Percentiles rank a stretch among this genome's conserved stretches.
Evolutionary conservation across 2,797 vertebrate species (phyloP).

Genomic region (Ispidina picta): DNA sequence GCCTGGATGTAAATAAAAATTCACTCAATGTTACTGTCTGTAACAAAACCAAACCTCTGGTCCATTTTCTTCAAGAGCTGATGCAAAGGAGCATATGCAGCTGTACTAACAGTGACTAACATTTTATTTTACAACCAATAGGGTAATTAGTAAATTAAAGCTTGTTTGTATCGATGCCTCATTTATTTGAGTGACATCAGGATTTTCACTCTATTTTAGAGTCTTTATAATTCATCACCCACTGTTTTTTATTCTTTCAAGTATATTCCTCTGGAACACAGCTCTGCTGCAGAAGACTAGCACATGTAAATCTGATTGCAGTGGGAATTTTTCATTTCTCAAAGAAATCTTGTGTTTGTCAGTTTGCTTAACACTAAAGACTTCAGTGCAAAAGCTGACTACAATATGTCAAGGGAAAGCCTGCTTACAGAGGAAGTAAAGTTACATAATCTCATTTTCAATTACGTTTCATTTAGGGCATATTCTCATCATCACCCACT

Average conservation of each 20-base stretch:
- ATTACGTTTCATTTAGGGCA: conserved; percentile 77
- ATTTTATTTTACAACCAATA: conserved; percentile 57
- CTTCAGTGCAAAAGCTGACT: conserved; percentile 59
- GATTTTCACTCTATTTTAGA: conserved; percentile 67
- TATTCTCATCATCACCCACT: conserved; percentile 76
- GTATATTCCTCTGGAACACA: conserved; percentile 59
- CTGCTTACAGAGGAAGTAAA: conserved; percentile 72
- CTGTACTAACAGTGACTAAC: conserved; percentile 65
- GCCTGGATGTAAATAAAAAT: conserved; percentile 49
- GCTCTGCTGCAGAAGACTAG: conserved; percentile 54
- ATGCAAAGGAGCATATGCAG: conserved; percentile 58
- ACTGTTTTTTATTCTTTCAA: conserved; percentile 69
- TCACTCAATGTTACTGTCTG: conserved; percentile 47
- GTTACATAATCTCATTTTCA: conserved; percentile 80
- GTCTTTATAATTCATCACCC: conserved; percentile 50
- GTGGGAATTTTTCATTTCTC: conserved; percentile 16
- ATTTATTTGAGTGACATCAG: conserved; percentile 50
- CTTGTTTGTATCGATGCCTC: conserved; percentile 44
- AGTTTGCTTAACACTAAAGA: conserved; percentile 70
- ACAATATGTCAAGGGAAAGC: conserved; percentile 57
- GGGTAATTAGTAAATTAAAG: conserved; percentile 59
- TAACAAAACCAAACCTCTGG: conserved; percentile 68
- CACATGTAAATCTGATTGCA: conserved; percentile 65
- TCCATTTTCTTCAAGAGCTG: conserved; percentile 62
- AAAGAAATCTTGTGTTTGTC: conserved; percentile 70